Base-by-base conservation (phyloP, 2,113 vertebrate species). In the Lampris megalopsis region DNA sequence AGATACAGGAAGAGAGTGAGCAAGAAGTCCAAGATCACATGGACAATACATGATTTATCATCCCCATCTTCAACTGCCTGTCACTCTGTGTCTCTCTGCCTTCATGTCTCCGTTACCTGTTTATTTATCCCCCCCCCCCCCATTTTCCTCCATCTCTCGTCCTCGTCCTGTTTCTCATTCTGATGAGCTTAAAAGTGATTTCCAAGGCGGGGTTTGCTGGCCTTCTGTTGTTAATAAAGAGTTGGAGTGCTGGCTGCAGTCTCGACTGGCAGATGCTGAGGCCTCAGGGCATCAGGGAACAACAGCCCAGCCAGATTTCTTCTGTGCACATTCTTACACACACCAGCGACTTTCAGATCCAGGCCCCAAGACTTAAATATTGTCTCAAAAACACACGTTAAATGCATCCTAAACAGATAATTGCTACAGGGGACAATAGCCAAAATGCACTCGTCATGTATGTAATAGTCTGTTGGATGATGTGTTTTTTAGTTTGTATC, bases 211-310 rank as follows among this genome's bases (percentile, higher is more conserved):
- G 71, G 65, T 88, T 86, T 84, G 74, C 75, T 83, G 79, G 81
- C 69, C 83, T 85, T 91, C 92, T 94, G 90, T 90, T 92, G 86
- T 90, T 88, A 93, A 94, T 94, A 92, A 94, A 92, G 87, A 82
- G 11, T 77, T 93, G 89, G 87, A 90, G 79, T 53, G 1, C 72
- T 82, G 64, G 73, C 77, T 76, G 57, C 73, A 54, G 50, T 66
- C 68, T 86, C 88, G 88, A 79, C 84, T 89, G 72, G 83, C 86
- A 83, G 67, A 74, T 71, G 73, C 64, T 63, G 63, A 89, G 79
- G 66, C 82, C 90, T 65, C 43, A 0, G 82, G 86, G 81, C 82
- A 83, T 61, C 2, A 41, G 73, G 79, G 79, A 88, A 75, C 77
- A 77, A 60, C 65, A 84, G 52, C 76, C 75, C 11, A 9, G 72